Evolutionary conservation across 2,888 invertebrate species (phyloP).

Genomic region (Scaptomyza flava): DNA sequence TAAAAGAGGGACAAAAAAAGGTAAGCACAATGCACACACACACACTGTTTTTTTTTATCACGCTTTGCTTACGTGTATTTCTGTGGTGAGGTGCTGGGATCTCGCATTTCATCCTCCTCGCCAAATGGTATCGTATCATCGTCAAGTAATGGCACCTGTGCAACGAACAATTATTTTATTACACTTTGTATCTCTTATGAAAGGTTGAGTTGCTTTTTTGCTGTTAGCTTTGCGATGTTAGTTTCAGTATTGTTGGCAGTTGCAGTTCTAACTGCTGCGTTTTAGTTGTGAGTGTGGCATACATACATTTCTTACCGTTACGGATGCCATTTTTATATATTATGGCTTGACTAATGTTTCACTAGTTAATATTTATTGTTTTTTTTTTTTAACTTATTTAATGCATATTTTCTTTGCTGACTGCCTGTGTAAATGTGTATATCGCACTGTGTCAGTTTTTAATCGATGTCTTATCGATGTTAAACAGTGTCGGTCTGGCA

Average conservation of each 20-base stretch:
- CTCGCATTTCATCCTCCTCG: constrained; percentile 89
- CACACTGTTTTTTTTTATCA: background rate
- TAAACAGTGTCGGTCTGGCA: constrained; percentile 33
- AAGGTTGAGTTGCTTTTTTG: constrained; percentile 5
- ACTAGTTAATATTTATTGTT: constrained; percentile 24
- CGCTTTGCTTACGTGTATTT: constrained; percentile 84
- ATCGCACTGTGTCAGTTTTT: constrained; percentile 39
- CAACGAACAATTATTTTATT: constrained; percentile 71
- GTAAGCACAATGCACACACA: constrained; percentile 14
- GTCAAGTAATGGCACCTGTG: constrained; percentile 93
- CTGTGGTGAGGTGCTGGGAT: constrained; percentile 69
- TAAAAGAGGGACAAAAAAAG: constrained; percentile 84
- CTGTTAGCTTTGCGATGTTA: constrained; percentile 32
- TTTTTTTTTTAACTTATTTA: constrained; percentile 33
- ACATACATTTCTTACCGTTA: constrained; percentile 85
- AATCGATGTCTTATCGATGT: constrained; percentile 46
- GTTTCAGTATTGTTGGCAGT: constrained; percentile 33
- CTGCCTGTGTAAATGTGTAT: constrained; percentile 58
- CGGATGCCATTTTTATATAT: constrained; percentile 79
- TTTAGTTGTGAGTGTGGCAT: constrained; percentile 72
- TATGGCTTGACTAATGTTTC: constrained; percentile 39
- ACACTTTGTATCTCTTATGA: constrained; percentile 2
- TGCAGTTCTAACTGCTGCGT: constrained; percentile 34
- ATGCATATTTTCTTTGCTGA: constrained; percentile 58
- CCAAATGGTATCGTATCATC: constrained; percentile 95